A percentile compares a stretch with the other conserved stretches of the same genome.
phyloP scores from a whole-genome alignment of 2,797 vertebrate species.

The Melanotaenia parkinsoni region DNA sequence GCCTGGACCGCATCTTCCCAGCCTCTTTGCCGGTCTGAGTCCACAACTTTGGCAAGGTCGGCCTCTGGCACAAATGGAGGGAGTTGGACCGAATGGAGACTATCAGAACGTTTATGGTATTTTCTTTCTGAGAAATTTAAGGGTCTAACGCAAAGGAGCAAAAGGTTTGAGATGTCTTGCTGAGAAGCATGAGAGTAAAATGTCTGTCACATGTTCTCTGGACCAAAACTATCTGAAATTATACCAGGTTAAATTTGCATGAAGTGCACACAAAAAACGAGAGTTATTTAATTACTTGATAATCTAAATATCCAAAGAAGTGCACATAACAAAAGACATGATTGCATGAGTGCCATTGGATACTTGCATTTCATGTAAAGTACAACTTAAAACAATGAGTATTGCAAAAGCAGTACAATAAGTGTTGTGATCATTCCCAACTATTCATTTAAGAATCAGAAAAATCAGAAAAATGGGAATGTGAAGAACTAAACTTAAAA shows the following conservation, averaged over 20 bases:
- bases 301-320: slow-evolving; percentile 19
- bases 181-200: slow-evolving; percentile 55
- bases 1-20: slow-evolving; percentile 68
- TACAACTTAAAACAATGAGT: slow-evolving; percentile 46
- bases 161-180: slow-evolving; percentile 65
- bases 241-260: slow-evolving; percentile 63
- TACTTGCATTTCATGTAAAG: slow-evolving; percentile 56
- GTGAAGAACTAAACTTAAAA: slow-evolving; percentile 17
- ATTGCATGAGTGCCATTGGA: background rate
- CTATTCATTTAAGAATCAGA: slow-evolving; percentile 1
- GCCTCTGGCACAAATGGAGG: slow-evolving; percentile 72
- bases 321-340: background rate
- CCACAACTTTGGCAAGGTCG: slow-evolving; percentile 69
- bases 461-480: slow-evolving; percentile 2
- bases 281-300: slow-evolving; percentile 3
- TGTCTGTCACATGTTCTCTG: slow-evolving; percentile 60
- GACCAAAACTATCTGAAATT: slow-evolving; percentile 33
- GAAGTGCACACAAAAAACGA: slow-evolving; percentile 26
- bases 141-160: slow-evolving; percentile 55
- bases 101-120: slow-evolving; percentile 57
- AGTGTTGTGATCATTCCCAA: slow-evolving; percentile 7
- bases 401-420: slow-evolving; percentile 13
- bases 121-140: slow-evolving; percentile 56
- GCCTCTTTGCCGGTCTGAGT: slow-evolving; percentile 69
- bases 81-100: slow-evolving; percentile 65